Conservation (phyloP, 2,888 invertebrate species). For the Tenodera sinensis region DNA sequence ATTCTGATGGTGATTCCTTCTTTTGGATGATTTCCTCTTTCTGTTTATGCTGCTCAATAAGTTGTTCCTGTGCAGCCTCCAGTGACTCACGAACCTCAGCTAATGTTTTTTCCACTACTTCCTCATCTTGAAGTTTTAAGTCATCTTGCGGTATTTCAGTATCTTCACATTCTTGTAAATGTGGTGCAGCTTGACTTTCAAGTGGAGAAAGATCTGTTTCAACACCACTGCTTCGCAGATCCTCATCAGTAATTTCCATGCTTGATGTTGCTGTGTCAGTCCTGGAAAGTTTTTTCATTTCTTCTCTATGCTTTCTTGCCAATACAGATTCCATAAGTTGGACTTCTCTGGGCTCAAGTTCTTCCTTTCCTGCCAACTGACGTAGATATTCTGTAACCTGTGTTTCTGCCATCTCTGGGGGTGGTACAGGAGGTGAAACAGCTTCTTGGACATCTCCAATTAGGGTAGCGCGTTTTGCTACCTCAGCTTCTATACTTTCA, state of each 20-base stretch:
- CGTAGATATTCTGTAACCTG: conserved; percentile 47
- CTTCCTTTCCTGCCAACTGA: conserved; percentile 47
- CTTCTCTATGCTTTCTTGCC: conserved; percentile 46
- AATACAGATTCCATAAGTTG: conserved; percentile 51
- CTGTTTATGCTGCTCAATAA: conserved; percentile 64
- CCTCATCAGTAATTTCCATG: conserved; percentile 60
- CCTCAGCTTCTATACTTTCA: conserved; percentile 53
- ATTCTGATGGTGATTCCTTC: conserved; percentile 70
- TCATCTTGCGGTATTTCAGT: conserved; percentile 36
- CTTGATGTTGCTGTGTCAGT: conserved; percentile 52
- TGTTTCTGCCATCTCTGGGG: conserved; percentile 39
- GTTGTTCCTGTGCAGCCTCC: conserved; percentile 65
- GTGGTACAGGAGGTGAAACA: conserved; percentile 19
- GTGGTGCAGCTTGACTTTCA: conserved; percentile 53
- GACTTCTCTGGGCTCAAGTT: conserved; percentile 48
- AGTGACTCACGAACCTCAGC: conserved; percentile 55
- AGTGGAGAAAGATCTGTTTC: conserved; percentile 64
- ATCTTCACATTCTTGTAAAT: conserved; percentile 50
- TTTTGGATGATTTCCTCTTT: conserved; percentile 49
- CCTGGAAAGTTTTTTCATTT: conserved; percentile 43
- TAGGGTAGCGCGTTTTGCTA: conserved; percentile 44
- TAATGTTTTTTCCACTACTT: conserved; percentile 31
- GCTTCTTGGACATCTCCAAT: conserved; percentile 24
- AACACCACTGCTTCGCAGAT: conserved; percentile 65
- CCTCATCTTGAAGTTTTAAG: conserved; percentile 33